Evolutionary conservation across 2,797 vertebrate genomes (phyloP), one percentile per base, ranked within the genome.

Genomic region (Micropoecilia bifurca): DNA sequence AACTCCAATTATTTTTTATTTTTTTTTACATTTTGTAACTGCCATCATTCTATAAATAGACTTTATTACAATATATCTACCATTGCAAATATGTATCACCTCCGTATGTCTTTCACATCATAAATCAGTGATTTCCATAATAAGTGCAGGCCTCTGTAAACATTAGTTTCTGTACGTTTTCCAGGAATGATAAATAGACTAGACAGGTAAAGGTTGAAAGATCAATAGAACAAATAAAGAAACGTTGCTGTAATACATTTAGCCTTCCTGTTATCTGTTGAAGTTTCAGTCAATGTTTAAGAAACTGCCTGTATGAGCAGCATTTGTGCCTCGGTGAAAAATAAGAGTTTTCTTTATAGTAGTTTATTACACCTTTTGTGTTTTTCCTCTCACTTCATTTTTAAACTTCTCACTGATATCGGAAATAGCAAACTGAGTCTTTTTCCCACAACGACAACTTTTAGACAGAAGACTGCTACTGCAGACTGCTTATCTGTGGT

Each of bases 361-460:
- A 69, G 39, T 41, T 69, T 69, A 9, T 69, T 43, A 69, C 66
- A 71, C 25, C 68, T 71, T 71, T 71, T n/a, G 66, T 69, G 41
- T n/a, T 28, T 71, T 45, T n/a, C 13, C 41, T 45, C 68, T 43
- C 68, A 45, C 41, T 18, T 71, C 25, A 71, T 71, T 28, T 71
- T 71, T 71, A 45, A 71, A 45, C 68, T 22, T 71, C 68, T 71
- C 41, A 71, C 41, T 68, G 33, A 71, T n/a, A 71, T 71, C n/a
- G 0, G 6, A 45, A 14, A 71, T 43, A 45, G 41, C 41, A 45
- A 45, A 71, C 66, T 13, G 2, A 71, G 68, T 25, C n/a, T 43
- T 69, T 43, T 45, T 71, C 25, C 36, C 20, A 69, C 66, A 25
- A 43, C 1, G 5, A 41, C 36, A 25, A 39, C 33, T 66, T 66